These are phyloP conservation scores for Oreotrochilus melanogaster DNA, from an alignment of 2,113 vertebrate species.

Conservation along the genomic window DNA sequence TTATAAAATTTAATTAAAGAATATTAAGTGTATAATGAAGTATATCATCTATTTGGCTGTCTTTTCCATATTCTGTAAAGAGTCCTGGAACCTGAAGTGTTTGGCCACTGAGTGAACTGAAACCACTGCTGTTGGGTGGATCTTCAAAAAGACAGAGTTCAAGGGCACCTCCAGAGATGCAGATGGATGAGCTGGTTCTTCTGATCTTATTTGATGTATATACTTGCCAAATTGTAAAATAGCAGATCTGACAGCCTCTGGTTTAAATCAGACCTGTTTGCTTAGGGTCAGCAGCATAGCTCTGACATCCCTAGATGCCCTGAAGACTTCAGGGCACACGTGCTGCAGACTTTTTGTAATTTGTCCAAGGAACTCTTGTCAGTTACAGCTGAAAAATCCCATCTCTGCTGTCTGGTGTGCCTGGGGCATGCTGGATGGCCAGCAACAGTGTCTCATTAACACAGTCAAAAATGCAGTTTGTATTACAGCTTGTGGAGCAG, in stretches of 20 bases:
- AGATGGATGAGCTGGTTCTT: not conserved
- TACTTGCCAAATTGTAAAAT: not conserved
- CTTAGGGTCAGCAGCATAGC: not conserved
- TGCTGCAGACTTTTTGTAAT: not conserved
- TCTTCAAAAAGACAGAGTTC: not conserved
- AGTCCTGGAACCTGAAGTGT: not conserved
- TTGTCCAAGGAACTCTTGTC: not conserved
- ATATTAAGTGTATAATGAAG: not conserved
- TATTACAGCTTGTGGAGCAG: not conserved
- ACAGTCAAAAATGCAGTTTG: not conserved
- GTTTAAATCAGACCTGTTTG: not conserved
- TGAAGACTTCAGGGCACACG: not conserved
- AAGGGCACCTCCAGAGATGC: not conserved
- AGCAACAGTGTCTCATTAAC: not conserved
- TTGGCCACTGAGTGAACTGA: accelerated
- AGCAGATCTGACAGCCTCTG: not conserved
- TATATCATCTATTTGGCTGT: not conserved
- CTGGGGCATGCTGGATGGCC: not conserved
- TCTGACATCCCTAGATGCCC: not conserved
- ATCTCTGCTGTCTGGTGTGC: not conserved
- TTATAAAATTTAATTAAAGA: not conserved
- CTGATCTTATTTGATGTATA: not conserved
- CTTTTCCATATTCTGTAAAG: not conserved
- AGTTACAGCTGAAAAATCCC: not conserved
- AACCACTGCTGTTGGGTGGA: not conserved